A percentile compares a stretch with the other conserved stretches of the same genome.
These are phyloP conservation scores for Charina bottae DNA, from an alignment of 2,113 vertebrate genomes.

Conservation along the genomic window DNA sequence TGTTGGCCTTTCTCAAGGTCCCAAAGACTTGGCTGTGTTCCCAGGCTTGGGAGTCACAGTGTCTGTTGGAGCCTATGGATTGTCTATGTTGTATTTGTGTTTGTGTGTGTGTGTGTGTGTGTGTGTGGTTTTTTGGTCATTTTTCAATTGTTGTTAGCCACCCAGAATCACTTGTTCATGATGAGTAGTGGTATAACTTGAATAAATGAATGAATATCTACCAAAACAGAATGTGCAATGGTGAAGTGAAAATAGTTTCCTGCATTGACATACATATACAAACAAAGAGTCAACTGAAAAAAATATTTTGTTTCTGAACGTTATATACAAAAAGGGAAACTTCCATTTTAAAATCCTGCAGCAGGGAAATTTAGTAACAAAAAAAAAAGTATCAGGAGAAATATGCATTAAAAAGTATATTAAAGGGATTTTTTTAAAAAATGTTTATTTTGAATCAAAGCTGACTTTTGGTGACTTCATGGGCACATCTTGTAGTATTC, in stretches of 20 bases:
- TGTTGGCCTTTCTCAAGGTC: too few relatives aligned
- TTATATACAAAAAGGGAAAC: background rate
- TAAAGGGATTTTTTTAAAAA: background rate
- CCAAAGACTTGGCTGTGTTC: too few relatives aligned
- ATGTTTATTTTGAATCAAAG: background rate
- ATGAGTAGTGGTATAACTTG: background rate
- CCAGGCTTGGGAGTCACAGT: too few relatives aligned
- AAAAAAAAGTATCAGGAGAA: background rate
- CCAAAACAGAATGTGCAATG: background rate
- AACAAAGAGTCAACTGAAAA: background rate
- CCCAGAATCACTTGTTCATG: background rate
- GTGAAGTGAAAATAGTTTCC: background rate
- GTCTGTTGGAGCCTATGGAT: too few relatives aligned
- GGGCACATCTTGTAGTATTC: background rate
- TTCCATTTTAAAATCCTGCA: background rate
- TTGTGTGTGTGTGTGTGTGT: too few relatives aligned
- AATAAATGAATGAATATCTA: background rate
- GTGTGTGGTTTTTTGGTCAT: background rate
- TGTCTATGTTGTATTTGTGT: too few relatives aligned
- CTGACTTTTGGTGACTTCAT: background rate
- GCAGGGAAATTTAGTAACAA: background rate
- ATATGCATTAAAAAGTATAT: background rate
- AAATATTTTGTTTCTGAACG: background rate
- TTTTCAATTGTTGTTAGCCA: background rate
- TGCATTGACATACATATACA: background rate